Conservation (phyloP, 2,888 invertebrate genomes). For the Entomobrya proxima region DNA sequence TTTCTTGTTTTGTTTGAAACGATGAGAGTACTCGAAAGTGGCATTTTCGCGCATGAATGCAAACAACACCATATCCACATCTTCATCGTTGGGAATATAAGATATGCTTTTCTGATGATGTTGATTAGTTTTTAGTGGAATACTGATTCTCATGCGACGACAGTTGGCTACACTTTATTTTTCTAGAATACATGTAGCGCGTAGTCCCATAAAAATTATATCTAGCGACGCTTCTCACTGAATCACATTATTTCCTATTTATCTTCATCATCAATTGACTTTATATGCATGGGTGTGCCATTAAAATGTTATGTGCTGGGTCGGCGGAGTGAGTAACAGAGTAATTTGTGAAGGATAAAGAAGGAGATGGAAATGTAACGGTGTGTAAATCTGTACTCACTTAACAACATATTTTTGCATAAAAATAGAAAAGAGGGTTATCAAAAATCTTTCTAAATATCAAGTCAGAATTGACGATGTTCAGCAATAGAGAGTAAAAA, state of each 20-base stretch:
- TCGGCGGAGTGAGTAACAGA: conserved; percentile 5
- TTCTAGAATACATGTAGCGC: not conserved
- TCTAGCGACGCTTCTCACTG: not conserved
- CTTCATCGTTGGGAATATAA: conserved; percentile 14
- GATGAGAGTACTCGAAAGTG: conserved; percentile 21
- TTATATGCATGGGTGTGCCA: not conserved
- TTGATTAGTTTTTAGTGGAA: conserved; percentile 54
- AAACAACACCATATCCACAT: conserved; percentile 1
- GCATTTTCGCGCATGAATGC: conserved; percentile 35
- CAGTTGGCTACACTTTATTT: conserved; percentile 55
- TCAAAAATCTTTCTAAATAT: conserved; percentile 15
- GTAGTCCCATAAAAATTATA: conserved; percentile 29
- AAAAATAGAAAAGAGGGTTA: not conserved
- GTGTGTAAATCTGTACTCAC: conserved; percentile 35
- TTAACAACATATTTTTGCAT: not conserved
- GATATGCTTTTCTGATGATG: conserved; percentile 18
- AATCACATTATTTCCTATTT: not conserved
- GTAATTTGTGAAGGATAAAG: conserved; percentile 34
- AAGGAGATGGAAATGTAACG: not conserved
- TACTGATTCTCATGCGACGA: conserved; percentile 61
- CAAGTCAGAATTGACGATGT: conserved; percentile 27
- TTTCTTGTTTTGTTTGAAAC: not conserved
- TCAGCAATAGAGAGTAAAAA: too few relatives aligned
- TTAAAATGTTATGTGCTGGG: conserved; percentile 8
- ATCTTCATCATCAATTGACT: conserved; percentile 38